These are phyloP conservation scores for Anarsia innoxiella DNA, from an alignment of 2,888 invertebrate genomes.

Conservation along the genomic window DNA sequence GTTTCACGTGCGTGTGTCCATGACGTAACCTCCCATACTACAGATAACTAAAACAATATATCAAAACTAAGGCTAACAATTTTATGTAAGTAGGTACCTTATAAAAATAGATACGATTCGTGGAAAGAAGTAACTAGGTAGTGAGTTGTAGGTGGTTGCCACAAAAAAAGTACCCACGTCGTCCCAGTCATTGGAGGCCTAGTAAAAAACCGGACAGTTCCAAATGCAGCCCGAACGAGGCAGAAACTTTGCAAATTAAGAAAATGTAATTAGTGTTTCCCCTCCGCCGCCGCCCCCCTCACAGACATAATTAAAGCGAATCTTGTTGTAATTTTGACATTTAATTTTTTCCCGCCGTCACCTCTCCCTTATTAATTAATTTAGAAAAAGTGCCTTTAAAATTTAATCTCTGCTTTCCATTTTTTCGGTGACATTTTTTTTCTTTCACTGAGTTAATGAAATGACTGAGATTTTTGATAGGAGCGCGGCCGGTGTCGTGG, in stretches of 20 bases:
- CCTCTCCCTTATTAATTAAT: constrained; percentile 67
- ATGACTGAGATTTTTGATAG: constrained; percentile 62
- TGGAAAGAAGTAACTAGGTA: too few species aligned
- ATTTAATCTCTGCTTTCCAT: constrained; percentile 61
- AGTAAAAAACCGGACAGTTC: constrained; percentile 31
- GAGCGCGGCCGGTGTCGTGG: constrained; percentile 19
- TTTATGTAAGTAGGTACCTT: too few species aligned
- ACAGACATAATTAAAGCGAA: constrained; percentile 69
- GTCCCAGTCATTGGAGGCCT: constrained; percentile 25
- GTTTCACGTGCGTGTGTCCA: too few species aligned
- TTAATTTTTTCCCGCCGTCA: constrained; percentile 66
- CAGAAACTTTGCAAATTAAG: constrained; percentile 70
- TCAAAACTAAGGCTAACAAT: too few species aligned
- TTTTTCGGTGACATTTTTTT: constrained; percentile 55
- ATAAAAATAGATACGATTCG: too few species aligned
- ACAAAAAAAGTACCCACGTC: too few species aligned
- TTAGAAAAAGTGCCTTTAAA: constrained; percentile 64
- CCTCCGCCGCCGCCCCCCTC: constrained; percentile 22
- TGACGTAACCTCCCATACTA: too few species aligned
- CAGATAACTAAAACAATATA: too few species aligned
- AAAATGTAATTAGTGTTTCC: constrained; percentile 67
- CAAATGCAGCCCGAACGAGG: constrained; percentile 29
- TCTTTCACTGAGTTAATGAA: constrained; percentile 54
- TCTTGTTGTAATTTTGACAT: constrained; percentile 74
- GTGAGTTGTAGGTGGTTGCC: too few species aligned